These are phyloP conservation scores for Perca fluviatilis DNA, from an alignment of 2,113 vertebrate species.

Conservation along the genomic window DNA sequence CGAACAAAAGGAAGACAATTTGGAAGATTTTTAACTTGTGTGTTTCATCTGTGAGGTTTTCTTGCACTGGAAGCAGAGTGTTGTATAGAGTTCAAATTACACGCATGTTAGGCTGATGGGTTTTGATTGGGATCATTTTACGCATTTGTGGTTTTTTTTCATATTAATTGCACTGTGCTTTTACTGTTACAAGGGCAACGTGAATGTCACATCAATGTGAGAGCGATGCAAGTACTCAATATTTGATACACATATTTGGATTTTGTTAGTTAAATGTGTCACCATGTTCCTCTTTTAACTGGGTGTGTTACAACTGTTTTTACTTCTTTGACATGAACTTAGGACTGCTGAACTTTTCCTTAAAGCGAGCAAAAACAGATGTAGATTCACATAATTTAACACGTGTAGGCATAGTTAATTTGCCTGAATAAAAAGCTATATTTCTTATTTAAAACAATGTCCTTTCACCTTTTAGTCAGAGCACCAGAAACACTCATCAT, in stretches of 20 bases:
- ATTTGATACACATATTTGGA: background rate
- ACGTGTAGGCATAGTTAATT: background rate
- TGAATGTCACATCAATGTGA: background rate
- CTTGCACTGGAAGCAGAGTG: conserved; percentile 41
- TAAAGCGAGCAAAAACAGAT: background rate
- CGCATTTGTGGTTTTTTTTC: background rate
- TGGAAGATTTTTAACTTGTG: background rate
- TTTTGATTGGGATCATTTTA: background rate
- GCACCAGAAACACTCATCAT: background rate
- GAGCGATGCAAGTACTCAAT: background rate
- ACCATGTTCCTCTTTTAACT: conserved; percentile 6
- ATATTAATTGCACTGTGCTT: background rate
- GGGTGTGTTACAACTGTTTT: background rate
- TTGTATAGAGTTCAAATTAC: background rate
- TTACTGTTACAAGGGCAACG: background rate
- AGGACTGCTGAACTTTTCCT: background rate
- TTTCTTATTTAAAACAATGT: conserved; percentile 1
- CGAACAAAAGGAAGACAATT: background rate
- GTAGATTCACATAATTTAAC: background rate
- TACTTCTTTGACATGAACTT: background rate
- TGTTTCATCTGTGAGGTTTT: conserved; percentile 32
- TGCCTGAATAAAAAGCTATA: conserved; percentile 18
- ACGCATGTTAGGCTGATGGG: background rate
- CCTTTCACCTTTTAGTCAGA: background rate
- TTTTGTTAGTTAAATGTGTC: background rate